phyloP scores from a whole-genome alignment of 2,888 invertebrate species.

The Strigamia crassipes region DNA sequence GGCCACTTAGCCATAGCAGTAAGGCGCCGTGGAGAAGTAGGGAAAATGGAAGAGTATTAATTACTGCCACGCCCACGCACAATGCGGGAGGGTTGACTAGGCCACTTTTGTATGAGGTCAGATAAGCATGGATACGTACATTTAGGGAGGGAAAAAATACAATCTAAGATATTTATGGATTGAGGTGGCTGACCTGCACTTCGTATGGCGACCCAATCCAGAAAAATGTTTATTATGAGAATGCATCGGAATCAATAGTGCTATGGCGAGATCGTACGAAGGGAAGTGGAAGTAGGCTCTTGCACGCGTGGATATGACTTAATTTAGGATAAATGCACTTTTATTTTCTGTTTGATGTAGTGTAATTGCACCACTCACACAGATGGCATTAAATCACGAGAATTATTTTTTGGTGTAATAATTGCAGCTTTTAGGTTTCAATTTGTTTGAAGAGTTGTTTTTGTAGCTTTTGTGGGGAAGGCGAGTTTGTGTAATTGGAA shows the following conservation, averaged over 20 bases:
- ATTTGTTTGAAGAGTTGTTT: not conserved
- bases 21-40: not conserved
- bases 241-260: not conserved
- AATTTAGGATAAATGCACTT: not conserved
- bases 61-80: constrained; percentile 10
- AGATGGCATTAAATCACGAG: not conserved
- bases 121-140: not conserved
- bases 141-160: not conserved
- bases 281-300: not conserved
- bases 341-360: not conserved
- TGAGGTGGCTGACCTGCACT: constrained; percentile 21
- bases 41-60: constrained; percentile 21
- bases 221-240: constrained; percentile 14
- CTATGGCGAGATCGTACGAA: not conserved
- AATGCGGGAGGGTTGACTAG: not conserved
- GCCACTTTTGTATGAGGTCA: constrained; percentile 7
- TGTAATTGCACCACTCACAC: not conserved
- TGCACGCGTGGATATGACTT: not conserved
- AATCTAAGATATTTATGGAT: constrained; percentile 7
- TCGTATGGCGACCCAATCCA: not conserved
- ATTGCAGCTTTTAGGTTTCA: not conserved
- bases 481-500: too few relatives aligned
- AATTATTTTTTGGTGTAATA: not conserved
- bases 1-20: not conserved
- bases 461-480: too few relatives aligned